Evolutionary conservation across 2,113 vertebrate species (phyloP).

Genomic region (Strigops habroptila): DNA sequence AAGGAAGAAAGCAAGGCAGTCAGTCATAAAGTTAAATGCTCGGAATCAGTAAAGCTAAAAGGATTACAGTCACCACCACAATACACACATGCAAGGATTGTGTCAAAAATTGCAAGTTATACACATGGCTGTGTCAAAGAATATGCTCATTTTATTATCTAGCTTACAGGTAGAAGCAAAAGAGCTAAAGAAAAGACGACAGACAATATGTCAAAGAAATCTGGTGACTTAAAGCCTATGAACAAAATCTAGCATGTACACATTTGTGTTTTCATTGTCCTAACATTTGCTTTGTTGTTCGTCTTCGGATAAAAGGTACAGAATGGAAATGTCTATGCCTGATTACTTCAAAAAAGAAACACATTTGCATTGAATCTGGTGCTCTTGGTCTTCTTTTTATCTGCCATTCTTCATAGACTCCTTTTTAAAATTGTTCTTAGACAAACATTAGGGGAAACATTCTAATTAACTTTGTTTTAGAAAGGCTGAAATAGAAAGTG

Average conservation of each 20-base stretch:
- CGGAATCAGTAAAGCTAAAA: neutral
- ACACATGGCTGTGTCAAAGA: neutral
- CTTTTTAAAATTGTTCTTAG: neutral
- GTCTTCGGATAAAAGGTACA: neutral
- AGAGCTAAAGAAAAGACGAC: neutral
- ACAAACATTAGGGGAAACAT: neutral
- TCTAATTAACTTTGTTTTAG: neutral
- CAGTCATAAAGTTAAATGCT: neutral
- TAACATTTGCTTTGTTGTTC: neutral
- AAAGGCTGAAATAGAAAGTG: neutral
- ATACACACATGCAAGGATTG: neutral
- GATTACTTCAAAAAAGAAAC: neutral
- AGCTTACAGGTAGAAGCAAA: neutral
- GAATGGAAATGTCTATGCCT: neutral
- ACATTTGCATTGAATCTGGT: neutral
- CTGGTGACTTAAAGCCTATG: neutral
- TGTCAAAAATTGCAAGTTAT: neutral
- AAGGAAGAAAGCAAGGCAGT: neutral
- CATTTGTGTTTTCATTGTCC: accelerated
- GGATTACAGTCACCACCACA: neutral
- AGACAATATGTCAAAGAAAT: neutral
- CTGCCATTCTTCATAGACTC: neutral
- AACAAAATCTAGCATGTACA: neutral
- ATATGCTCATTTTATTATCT: neutral
- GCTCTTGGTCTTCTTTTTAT: neutral